Evolutionary conservation across 2,797 vertebrate species (phyloP), one percentile per base, ranked within the genome.

Genomic region (Poeciliopsis gracilis): DNA sequence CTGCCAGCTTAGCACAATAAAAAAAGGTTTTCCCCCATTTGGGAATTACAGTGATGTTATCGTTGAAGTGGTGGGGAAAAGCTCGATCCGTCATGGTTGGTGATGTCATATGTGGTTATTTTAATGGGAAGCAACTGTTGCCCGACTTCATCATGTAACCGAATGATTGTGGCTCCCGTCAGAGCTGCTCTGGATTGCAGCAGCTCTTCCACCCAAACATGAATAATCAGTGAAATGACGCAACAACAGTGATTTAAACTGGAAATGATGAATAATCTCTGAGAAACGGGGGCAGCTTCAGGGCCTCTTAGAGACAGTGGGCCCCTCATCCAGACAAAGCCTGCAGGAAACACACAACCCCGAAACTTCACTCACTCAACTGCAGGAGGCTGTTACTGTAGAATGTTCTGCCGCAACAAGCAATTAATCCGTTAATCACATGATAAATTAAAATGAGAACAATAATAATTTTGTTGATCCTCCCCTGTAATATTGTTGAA

Each of bases 261-360:
- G 33, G 36, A 70, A 47, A 18, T 9, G 4, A 33, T 73, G 49
- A 51, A 51, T 51, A 51, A 51, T 51, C 47, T 49, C 18, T 23
- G 20, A 43, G 47, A 77, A 70, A 45, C 18, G n/a, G 45, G 33
- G 59, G 53, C 63, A 61, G 46, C 18, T 75, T 59, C 43, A 10
- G 36, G 78, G 30, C n/a, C 49, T 57, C 43, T 28, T 5, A 45
- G n/a, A 74, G 72, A 45, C 72, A 9, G 59, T 45, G 57, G 61
- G 59, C 28, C 45, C 72, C 77, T 38, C 70, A 3, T 23, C 72
- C 41, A 75, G 41, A 75, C 78, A 70, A 73, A 51, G 57, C 63
- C 33, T 57, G 10, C 23, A 79, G 43, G 43, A 38, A 57, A 67
- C 45, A 28, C 76, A n/a, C 23, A 30, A 41, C 15, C 38, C 38